These are phyloP conservation scores for Tychaedon coryphoeus DNA, from an alignment of 2,113 vertebrate species.

Conservation along the genomic window DNA sequence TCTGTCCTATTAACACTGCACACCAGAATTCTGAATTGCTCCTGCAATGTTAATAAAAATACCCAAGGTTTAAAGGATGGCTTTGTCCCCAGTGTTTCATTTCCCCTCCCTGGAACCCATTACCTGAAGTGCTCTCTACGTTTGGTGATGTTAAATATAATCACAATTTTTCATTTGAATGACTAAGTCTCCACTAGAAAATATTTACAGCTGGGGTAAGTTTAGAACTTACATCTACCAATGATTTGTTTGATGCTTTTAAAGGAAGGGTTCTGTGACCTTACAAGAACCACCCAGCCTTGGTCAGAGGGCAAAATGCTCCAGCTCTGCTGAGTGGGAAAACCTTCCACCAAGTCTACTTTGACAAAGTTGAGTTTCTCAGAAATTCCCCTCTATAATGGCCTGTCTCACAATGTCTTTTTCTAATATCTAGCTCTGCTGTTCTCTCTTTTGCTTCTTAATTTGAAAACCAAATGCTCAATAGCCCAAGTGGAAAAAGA, in stretches of 20 bases:
- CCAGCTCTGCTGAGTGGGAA: not conserved
- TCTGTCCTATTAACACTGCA: not conserved
- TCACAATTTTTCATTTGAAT: constrained; percentile 1
- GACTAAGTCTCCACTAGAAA: not conserved
- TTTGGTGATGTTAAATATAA: not conserved
- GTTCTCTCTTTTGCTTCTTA: not conserved
- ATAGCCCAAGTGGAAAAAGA: not conserved
- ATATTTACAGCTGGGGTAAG: not conserved
- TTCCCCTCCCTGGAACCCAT: constrained; percentile 12
- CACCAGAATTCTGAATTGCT: not conserved
- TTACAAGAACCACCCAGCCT: not conserved
- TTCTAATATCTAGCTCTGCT: not conserved
- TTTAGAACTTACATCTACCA: not conserved
- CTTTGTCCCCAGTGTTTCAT: constrained; percentile 4
- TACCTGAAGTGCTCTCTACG: not conserved
- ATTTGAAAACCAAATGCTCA: not conserved
- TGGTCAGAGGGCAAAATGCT: not conserved
- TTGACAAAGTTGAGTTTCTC: not conserved
- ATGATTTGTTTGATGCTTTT: not conserved
- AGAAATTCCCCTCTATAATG: not conserved
- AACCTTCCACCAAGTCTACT: not conserved
- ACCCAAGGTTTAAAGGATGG: not conserved
- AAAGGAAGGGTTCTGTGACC: not conserved
- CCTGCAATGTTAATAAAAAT: not conserved
- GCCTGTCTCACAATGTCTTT: not conserved